These are phyloP conservation scores for Macrobrachium rosenbergii DNA, from an alignment of 1,140 invertebrate species.

Conservation along the genomic window DNA sequence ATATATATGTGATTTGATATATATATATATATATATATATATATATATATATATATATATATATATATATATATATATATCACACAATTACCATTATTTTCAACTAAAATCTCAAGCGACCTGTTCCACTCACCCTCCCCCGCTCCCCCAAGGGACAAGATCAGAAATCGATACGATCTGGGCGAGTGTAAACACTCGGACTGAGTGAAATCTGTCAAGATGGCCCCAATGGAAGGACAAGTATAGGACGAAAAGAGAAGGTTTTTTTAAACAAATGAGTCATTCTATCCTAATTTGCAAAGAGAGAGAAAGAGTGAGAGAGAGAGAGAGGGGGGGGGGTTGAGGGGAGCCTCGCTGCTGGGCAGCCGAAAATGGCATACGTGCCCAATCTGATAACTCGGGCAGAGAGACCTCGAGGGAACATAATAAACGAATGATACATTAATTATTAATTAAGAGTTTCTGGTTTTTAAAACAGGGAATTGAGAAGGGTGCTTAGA, in stretches of 20 bases:
- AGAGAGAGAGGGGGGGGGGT: constrained; percentile 26
- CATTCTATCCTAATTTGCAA: neutral
- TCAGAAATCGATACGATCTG: too few relatives aligned
- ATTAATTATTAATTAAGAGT: neutral
- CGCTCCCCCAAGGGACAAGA: too few relatives aligned
- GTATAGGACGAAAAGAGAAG: neutral
- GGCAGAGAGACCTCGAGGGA: too few relatives aligned
- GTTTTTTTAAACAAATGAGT: too few relatives aligned
- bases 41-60: neutral
- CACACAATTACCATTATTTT: neutral
- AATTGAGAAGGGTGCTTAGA: constrained; percentile 1
- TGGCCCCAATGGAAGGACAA: neutral
- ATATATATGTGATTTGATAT: too few relatives aligned
- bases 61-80: neutral
- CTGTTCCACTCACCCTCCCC: too few relatives aligned
- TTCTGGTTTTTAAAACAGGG: neutral
- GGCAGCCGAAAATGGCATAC: neutral
- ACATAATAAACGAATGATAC: neutral
- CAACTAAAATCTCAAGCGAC: neutral
- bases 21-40: neutral
- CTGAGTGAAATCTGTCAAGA: too few relatives aligned
- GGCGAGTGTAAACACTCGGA: too few relatives aligned
- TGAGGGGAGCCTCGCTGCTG: neutral
- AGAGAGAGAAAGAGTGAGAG: constrained; percentile 16
- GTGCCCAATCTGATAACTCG: too few relatives aligned